These are phyloP conservation scores for Camelus dromedarius DNA, from an alignment of 2,113 vertebrate species.

Conservation along the genomic window DNA sequence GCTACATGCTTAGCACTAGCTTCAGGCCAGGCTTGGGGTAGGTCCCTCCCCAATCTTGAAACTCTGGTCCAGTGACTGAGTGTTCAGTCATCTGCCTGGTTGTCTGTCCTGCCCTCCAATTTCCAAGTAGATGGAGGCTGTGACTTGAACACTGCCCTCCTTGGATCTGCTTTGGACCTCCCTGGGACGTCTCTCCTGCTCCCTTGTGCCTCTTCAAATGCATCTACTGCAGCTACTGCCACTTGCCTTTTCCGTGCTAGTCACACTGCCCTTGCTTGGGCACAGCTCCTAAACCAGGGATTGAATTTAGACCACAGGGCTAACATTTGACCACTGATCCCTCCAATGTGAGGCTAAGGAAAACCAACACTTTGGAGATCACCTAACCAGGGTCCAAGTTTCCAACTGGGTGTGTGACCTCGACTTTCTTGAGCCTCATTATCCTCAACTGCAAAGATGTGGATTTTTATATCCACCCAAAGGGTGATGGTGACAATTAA, in stretches of 20 bases:
- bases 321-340: not conserved
- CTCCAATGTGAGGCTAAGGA: not conserved
- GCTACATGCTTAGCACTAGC: not conserved
- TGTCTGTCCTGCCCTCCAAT: not conserved
- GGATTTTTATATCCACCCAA: not conserved
- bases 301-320: not conserved
- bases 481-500: not conserved
- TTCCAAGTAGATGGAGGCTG: not conserved
- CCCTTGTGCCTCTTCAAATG: not conserved
- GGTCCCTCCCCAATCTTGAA: not conserved
- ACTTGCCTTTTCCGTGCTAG: rapidly evolving
- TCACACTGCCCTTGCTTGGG: not conserved
- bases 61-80: not conserved
- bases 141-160: not conserved
- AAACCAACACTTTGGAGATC: not conserved
- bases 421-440: not conserved
- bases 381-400: not conserved
- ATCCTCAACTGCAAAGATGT: not conserved
- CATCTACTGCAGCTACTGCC: not conserved
- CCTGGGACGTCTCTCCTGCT: not conserved
- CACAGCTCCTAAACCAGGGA: not conserved
- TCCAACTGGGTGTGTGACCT: not conserved
- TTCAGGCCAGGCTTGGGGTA: not conserved
- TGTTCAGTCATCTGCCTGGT: not conserved
- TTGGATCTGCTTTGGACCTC: not conserved